A percentile compares a stretch with the other conserved stretches of the same genome.
These are phyloP conservation scores for Stictonetta naevosa DNA, from an alignment of 2,113 vertebrate genomes.

Conservation along the genomic window DNA sequence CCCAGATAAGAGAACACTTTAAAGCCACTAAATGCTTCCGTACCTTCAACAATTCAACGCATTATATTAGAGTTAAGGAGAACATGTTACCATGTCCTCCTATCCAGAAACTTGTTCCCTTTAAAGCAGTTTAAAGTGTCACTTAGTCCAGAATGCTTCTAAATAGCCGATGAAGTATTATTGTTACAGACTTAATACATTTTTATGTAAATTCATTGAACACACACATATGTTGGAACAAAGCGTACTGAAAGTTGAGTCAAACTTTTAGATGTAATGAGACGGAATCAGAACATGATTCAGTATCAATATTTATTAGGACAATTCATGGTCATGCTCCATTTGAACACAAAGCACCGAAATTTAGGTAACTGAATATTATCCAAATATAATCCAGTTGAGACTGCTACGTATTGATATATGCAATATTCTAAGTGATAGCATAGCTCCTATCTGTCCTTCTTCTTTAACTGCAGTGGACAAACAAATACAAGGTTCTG, in stretches of 20 bases:
- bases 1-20: background rate
- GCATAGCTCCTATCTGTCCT: background rate
- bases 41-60: background rate
- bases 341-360: background rate
- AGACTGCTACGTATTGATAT: background rate
- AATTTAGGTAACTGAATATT: background rate
- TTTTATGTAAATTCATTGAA: background rate
- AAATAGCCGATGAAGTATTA: fast-evolving
- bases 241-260: background rate
- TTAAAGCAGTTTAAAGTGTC: background rate
- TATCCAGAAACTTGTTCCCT: background rate
- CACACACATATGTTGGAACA: fast-evolving
- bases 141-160: background rate
- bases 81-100: background rate
- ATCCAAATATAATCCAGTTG: background rate
- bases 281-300: background rate
- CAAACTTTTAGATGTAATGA: background rate
- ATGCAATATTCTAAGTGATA: fast-evolving
- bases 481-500: background rate
- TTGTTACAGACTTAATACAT: no score
- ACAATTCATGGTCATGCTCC: slow-evolving; percentile 34
- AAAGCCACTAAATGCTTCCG: background rate
- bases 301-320: slow-evolving; percentile 40
- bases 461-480: fast-evolving
- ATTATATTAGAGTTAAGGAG: background rate